phyloP scores from a whole-genome alignment of 2,888 invertebrate species.

The Lasioglossum vierecki region DNA sequence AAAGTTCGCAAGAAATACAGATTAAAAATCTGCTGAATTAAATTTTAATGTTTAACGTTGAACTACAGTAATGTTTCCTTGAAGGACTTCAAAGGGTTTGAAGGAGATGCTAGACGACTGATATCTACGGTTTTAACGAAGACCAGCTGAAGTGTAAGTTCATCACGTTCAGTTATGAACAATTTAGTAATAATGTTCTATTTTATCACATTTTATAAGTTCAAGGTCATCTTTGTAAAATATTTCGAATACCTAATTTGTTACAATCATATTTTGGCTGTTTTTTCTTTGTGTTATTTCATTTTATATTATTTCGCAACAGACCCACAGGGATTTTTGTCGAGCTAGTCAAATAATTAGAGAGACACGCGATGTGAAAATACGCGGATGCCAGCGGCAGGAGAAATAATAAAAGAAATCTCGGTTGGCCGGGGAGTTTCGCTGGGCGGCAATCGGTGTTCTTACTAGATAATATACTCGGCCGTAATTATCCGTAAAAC shows the following conservation, averaged over 20 bases:
- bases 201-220: background rate
- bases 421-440: background rate
- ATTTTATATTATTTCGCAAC: background rate
- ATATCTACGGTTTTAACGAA: background rate
- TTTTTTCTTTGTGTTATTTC: background rate
- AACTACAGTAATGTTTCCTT: background rate
- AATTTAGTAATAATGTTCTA: background rate
- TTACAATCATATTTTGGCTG: background rate
- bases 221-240: background rate
- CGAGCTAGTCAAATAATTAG: background rate
- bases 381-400: background rate
- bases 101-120: background rate
- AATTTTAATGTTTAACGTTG: background rate
- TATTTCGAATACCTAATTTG: background rate
- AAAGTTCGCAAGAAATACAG: background rate
- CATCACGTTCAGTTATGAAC: background rate
- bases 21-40: background rate
- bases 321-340: background rate
- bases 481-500: constrained; percentile 61
- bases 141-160: background rate
- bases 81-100: background rate
- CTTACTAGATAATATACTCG: constrained; percentile 36
- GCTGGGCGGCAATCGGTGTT: constrained; percentile 38
- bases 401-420: background rate
- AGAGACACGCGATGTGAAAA: background rate